These are phyloP conservation scores for Yponomeuta evonymella DNA, from an alignment of 2,888 invertebrate species.

Conservation along the genomic window DNA sequence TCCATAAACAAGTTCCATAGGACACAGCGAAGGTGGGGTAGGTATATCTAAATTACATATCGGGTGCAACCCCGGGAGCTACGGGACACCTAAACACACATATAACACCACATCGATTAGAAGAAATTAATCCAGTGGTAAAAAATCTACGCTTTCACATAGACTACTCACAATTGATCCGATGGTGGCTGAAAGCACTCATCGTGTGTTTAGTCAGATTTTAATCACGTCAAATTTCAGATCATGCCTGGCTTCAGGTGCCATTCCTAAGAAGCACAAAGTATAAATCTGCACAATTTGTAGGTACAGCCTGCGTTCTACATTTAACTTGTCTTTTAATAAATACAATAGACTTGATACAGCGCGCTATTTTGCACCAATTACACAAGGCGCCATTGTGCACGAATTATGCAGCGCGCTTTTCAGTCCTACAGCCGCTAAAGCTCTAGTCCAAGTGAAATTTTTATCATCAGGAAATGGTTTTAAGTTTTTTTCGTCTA, in stretches of 20 bases:
- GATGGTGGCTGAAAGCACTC: not conserved
- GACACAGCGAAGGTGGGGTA: slow-evolving; percentile 51
- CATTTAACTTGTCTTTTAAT: too few species aligned
- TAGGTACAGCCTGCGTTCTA: too few species aligned
- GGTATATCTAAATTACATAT: slow-evolving; percentile 18
- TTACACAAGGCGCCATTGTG: too few species aligned
- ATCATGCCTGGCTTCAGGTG: slow-evolving; percentile 12
- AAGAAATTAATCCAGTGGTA: slow-evolving; percentile 7
- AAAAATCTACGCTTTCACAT: slow-evolving; percentile 13
- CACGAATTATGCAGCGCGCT: too few species aligned
- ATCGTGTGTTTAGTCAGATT: not conserved
- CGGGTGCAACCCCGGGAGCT: slow-evolving; percentile 45
- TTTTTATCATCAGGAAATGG: too few species aligned
- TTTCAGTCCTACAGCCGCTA: too few species aligned
- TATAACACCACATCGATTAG: slow-evolving; percentile 38
- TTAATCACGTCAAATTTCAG: too few species aligned
- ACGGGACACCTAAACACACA: slow-evolving; percentile 53
- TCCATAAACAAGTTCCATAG: slow-evolving; percentile 64
- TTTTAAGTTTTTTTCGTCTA: too few species aligned
- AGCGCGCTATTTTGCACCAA: too few species aligned
- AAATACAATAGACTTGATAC: too few species aligned
- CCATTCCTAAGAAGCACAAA: not conserved
- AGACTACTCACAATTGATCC: not conserved
- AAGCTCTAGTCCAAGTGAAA: too few species aligned
- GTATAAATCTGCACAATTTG: too few species aligned